phyloP scores from a whole-genome alignment of 2,113 vertebrate genomes.

The Phaethornis superciliosus region DNA sequence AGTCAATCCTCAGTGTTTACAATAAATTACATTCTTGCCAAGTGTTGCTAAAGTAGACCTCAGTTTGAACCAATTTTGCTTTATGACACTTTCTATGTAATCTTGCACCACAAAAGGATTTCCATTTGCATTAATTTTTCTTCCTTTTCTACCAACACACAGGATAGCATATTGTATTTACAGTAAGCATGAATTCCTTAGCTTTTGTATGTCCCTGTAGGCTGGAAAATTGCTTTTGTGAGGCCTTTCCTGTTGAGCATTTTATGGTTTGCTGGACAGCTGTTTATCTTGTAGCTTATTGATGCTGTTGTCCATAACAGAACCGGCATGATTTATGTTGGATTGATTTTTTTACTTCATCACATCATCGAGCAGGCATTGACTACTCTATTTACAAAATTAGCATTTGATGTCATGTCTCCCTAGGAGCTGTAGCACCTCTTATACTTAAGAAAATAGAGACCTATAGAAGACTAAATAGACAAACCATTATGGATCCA shows the following conservation, averaged over 20 bases:
- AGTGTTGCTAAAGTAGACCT: background rate
- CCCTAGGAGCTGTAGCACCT: background rate
- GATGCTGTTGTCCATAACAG: background rate
- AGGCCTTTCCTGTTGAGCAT: background rate
- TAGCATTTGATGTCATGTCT: background rate
- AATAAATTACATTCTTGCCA: background rate
- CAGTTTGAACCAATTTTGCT: background rate
- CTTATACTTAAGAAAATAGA: background rate
- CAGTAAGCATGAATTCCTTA: background rate
- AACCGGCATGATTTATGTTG: background rate
- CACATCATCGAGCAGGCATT: background rate
- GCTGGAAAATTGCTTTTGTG: background rate
- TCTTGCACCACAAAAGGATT: background rate
- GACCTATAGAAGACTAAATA: background rate
- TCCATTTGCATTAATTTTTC: background rate
- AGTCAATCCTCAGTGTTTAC: background rate
- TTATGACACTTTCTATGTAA: background rate
- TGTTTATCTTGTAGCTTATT: background rate
- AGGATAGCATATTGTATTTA: background rate
- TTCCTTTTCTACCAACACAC: background rate
- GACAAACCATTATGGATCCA: background rate
- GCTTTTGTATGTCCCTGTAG: background rate
- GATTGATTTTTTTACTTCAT: background rate
- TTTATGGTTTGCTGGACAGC: background rate
- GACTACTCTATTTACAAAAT: background rate